Evolutionary conservation across 64 coral and sea anemone species (phyloP), one percentile per base, ranked within the genome.

Genomic region (Porites australiensis): DNA sequence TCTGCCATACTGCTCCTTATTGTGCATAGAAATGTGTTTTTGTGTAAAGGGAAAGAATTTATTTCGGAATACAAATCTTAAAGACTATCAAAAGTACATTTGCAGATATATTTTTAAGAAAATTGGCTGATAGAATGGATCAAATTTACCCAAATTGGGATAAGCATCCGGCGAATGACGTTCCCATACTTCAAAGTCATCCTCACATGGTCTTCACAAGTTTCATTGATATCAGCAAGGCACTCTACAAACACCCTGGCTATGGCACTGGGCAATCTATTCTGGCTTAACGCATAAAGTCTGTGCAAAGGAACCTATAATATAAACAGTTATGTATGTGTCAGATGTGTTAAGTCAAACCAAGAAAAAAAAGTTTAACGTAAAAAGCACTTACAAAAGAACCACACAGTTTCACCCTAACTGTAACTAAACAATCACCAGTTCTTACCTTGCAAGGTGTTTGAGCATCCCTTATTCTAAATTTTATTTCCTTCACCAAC

Each of bases 91-190:
- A 37, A 37, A 37, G 27, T 37, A 37, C 1, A 37, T 37, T 37
- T 37, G 27, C 27, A 37, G 27, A 37, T 37, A 37, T 37, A 37
- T 37, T 37, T 37, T 37, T 37, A 37, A 37, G 27, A 37, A 57
- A 57, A 57, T 4, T 57, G 54, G 7, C 5, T 55, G 10, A 55
- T 11, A 11, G 0, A 55, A 7, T 55, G 53, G 53, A 37, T 55
- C 5, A 55, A 5, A 57, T 57, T 74, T 79, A 79, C 77, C 77
- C 77, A 79, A 9, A 79, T 23, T 58, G 77, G 19, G 9, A 79
- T 79, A 11, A 79, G 2, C 7, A 79, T 14, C 1, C 4, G n/a
- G 6, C 19, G 50, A 13, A 23, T 27, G 8, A 4, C 59, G 3
- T 14, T n/a, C 37, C n/a, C 52, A 58, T 58, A 79, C 15, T 58